Base-by-base conservation (phyloP, 92 coral and sea anemone genomes). In the Paragorgia papillata region DNA sequence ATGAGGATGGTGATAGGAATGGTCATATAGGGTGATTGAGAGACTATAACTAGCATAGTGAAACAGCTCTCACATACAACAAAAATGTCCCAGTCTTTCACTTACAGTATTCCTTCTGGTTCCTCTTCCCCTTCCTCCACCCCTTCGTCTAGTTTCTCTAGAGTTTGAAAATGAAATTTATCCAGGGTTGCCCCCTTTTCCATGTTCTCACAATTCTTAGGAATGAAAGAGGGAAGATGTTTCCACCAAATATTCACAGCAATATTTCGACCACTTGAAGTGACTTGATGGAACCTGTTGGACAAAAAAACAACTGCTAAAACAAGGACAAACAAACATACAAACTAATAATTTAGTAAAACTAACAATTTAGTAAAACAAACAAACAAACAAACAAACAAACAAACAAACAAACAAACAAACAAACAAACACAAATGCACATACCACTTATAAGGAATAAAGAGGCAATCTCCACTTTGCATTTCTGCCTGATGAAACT, bases 181-280 rank as follows among this genome's bases (percentile, higher is more conserved):
- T 93, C 93, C 62, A 93, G 54, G 3, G 97, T 90, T 55, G 84
- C 80, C 17, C 82, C 87, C 14, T 82, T 78, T 31, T 83, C 88
- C 82, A 85, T 85, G 10, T 28, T 29, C 32, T 86, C 84, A 58
- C 97, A 93, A 27, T 90, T 80, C 30, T 79, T 62, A 0, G 97
- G 97, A 19, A 90, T 69, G 57, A 85, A 93, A 34, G 65, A 57
- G 15, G 75, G 48, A 37, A 74, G 71, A 87, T 93, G 97, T 28
- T 62, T 84, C 85, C 86, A 93, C 97, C 97, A 93, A 25, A 93
- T 90, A 63, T 93, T 93, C 59, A 93, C 96, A 9, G 97, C 97
- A 66, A 93, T 90, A 83, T 93, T 93, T 25, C 97, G 90, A 73
- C 91, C 94, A 76, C 80, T 84, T 17, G 97, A 93, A 33, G 93